Evolutionary conservation across 2,113 vertebrate genomes (phyloP).

Genomic region (Anoura caudifer): DNA sequence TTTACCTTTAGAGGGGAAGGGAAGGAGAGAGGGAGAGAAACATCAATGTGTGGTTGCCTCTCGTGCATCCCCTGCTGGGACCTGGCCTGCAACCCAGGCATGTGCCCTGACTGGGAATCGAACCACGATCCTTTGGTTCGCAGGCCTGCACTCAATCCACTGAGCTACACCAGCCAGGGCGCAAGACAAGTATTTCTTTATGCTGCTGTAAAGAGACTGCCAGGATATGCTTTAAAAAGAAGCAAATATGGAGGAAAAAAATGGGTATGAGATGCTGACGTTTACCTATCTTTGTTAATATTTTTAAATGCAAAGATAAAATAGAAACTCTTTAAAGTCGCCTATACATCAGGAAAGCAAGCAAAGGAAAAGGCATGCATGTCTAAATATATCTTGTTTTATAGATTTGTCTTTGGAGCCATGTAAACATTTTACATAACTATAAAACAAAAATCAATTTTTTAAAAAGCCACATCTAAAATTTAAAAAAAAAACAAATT

Average conservation of each 20-base stretch:
- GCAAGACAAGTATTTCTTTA: background rate
- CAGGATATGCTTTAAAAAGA: background rate
- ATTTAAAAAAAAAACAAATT: background rate
- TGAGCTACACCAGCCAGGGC: no score
- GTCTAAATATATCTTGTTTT: background rate
- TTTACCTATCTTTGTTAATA: background rate
- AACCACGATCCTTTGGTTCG: no score
- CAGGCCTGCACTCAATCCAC: no score
- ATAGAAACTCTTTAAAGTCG: background rate
- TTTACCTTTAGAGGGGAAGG: no score
- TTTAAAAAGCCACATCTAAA: background rate
- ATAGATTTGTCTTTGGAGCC: background rate
- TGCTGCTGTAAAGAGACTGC: background rate
- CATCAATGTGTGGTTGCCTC: no score
- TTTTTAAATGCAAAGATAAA: background rate
- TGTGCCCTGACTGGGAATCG: no score
- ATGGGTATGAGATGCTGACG: background rate
- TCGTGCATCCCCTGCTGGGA: no score
- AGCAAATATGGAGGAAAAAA: background rate
- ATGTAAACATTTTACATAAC: background rate
- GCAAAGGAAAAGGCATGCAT: background rate
- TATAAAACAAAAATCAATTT: background rate
- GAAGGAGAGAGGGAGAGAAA: no score
- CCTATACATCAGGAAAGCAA: background rate
- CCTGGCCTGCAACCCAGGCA: no score